Evolutionary conservation across 1,140 invertebrate species (phyloP).

Genomic region (Drosophila virilis): DNA sequence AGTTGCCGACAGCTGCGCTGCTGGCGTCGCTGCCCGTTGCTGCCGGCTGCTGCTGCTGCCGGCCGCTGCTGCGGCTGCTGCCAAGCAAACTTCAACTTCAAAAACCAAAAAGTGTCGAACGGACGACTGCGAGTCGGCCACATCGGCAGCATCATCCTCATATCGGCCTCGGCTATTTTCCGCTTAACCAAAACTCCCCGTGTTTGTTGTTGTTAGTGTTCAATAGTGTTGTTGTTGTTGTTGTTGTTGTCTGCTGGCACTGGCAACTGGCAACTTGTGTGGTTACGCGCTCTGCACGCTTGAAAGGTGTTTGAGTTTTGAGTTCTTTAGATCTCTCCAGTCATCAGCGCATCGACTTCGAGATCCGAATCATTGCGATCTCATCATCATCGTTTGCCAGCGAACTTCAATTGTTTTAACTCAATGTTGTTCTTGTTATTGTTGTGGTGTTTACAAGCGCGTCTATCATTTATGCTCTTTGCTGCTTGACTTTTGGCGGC

Average conservation of each 20-base stretch:
- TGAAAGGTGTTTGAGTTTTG: constrained; percentile 80
- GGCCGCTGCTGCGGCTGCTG: constrained; percentile 57
- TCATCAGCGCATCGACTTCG: constrained; percentile 59
- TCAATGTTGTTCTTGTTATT: constrained; percentile 23
- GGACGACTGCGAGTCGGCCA: constrained; percentile 45
- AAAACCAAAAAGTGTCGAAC: constrained; percentile 77
- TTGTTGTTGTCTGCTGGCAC: constrained; percentile 38
- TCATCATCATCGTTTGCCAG: constrained; percentile 60
- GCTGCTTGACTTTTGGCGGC: constrained; percentile 58
- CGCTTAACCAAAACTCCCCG: constrained; percentile 76
- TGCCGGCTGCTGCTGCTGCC: constrained; percentile 17
- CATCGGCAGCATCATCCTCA: constrained; percentile 57
- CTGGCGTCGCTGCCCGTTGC: constrained; percentile 48
- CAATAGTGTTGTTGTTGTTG: constrained; percentile 11
- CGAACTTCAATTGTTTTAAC: constrained; percentile 76
- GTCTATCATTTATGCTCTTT: constrained; percentile 65
- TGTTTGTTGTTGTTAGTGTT: constrained; percentile 45
- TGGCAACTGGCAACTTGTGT: constrained; percentile 50
- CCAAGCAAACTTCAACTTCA: constrained; percentile 78
- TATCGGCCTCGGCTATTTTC: constrained; percentile 74
- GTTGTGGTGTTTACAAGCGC: constrained; percentile 63
- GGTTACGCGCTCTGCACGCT: constrained; percentile 61
- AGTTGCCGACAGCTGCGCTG: constrained; percentile 75
- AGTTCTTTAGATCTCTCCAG: constrained; percentile 81
- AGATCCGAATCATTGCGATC: constrained; percentile 44